Base-by-base conservation (phyloP, 2,113 vertebrate genomes). In the Periophthalmodon schlosseri region DNA sequence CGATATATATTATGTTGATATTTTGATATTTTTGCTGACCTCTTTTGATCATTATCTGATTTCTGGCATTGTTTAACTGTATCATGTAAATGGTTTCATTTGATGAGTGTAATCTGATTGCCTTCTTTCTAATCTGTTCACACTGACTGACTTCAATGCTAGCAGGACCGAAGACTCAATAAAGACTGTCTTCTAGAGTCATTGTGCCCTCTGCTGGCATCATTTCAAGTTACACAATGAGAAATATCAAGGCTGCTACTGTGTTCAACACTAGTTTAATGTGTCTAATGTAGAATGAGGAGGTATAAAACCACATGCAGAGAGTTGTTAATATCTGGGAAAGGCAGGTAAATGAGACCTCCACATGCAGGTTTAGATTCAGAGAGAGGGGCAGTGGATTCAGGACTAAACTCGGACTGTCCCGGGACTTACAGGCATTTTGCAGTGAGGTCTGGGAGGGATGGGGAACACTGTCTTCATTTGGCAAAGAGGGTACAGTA, bases 361-460 rank as follows among this genome's bases (percentile, higher is more conserved):
- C 13, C 12, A 47, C 39, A 68, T 44, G 66, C 39, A 49, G 21
- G 20, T 24, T 47, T 12, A 23, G n/a, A 5, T 47, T 58, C 8
- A 57, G 66, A 34, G 16, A 10, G 46, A 23, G 44, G 14, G 4
- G 33, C 57, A 39, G 68, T 60, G 21, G 74, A 36, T 14, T 64
- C 9, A 18, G 8, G 50, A 28, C n/a, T 20, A 23, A 2, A 33
- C 44, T 4, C 21, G 8, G 65, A 34, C 5, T 0, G 44, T 58
- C 65, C 8, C 10, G 24, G 58, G 77, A 96, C 97, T 96, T 95
- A 98, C 97, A 0, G 94, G 87, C 11, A 88, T 95, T 93, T 99
- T 99, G 94, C 97, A 98, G 78, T 96, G 95, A 10, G 96, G 97
- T 83, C 97, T 94, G 79, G 92, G 91, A 80, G 96, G 94, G 47